These are phyloP conservation scores for Ophioninae sp. DNA, from an alignment of 2,888 invertebrate genomes.

Conservation along the genomic window DNA sequence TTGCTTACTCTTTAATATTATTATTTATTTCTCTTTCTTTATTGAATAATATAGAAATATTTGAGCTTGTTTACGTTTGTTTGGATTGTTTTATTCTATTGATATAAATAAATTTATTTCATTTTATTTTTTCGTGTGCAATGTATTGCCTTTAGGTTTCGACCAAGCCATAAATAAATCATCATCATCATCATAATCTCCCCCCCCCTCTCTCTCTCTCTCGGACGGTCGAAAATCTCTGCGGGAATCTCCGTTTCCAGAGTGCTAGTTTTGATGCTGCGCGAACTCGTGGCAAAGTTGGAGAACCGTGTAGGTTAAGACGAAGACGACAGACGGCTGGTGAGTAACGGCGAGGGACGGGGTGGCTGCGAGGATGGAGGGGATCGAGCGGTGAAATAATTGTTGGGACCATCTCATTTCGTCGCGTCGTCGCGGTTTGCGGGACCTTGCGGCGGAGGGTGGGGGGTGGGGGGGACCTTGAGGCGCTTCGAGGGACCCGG, in stretches of 20 bases:
- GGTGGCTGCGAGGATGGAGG: constrained; percentile 48
- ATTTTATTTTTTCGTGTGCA: too few relatives aligned
- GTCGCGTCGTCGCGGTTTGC: constrained; percentile 50
- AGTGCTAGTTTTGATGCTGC: constrained; percentile 57
- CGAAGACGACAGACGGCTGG: constrained; percentile 38
- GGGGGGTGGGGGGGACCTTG: not conserved
- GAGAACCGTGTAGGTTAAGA: constrained; percentile 18
- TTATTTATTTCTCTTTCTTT: too few relatives aligned
- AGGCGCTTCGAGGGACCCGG: not conserved
- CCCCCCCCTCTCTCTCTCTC: too few relatives aligned
- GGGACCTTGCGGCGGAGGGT: not conserved
- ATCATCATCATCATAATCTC: too few relatives aligned
- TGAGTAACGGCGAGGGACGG: not conserved
- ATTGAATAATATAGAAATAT: too few relatives aligned
- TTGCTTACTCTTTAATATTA: too few relatives aligned
- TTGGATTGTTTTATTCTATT: too few relatives aligned
- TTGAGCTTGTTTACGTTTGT: too few relatives aligned
- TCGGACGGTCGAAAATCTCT: constrained; percentile 72
- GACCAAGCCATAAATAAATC: too few relatives aligned
- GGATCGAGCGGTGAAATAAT: constrained; percentile 75
- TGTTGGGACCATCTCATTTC: constrained; percentile 70
- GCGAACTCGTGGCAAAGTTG: constrained; percentile 39
- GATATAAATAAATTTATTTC: too few relatives aligned
- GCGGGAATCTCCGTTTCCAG: constrained; percentile 75
- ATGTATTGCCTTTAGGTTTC: too few relatives aligned